These are phyloP conservation scores for honey bee (Apis mellifera) DNA, from an alignment of 1,140 invertebrate genomes.

Conservation along the genomic window Amel_HAv3.1 CM009933.2:8976501-8977000, in stretches of 20 bases:
- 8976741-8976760: constrained; percentile 11
- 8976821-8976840: not conserved
- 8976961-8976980: not conserved
- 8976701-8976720: constrained; percentile 49
- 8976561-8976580: not conserved
- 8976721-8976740: constrained; percentile 43
- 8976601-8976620: not conserved
- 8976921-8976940: not conserved
- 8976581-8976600: not conserved
- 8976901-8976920: not conserved
- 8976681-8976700: not conserved
- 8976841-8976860: not conserved
- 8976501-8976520: not conserved
- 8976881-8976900: not conserved
- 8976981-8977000: too few relatives aligned
- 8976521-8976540: not conserved
- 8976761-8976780: not conserved
- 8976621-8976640: not conserved
- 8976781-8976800: not conserved
- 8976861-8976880: constrained; percentile 1
- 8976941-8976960: not conserved
- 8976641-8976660: not conserved
- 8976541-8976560: not conserved
- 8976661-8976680: not conserved
- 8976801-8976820: not conserved